A percentile compares a stretch with the other conserved stretches of the same genome.
Conservation (phyloP, 2,888 invertebrate species). For the Luffia ferchaultella region DNA sequence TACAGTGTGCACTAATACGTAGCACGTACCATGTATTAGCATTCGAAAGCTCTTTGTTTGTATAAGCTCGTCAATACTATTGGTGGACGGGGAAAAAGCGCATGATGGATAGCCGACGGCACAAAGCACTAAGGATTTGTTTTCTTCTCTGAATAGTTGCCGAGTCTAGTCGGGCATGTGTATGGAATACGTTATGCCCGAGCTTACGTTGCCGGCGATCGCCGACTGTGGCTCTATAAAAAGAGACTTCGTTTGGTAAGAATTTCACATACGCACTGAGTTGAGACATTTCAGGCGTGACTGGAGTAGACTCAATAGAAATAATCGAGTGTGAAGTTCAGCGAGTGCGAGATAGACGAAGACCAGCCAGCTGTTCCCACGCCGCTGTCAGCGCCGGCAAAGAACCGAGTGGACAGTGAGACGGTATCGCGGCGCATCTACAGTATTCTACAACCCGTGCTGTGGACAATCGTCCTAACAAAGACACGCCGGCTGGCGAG, state of each 20-base stretch:
- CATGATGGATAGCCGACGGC: slow-evolving; percentile 52
- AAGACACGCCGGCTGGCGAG: slow-evolving; percentile 44
- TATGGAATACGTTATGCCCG: slow-evolving; percentile 43
- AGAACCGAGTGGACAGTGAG: slow-evolving; percentile 24
- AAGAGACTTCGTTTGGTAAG: background rate
- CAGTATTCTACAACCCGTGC: slow-evolving; percentile 47
- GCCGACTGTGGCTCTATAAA: background rate
- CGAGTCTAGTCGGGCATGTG: slow-evolving; percentile 46
- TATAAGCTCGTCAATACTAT: slow-evolving; percentile 43
- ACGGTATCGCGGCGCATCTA: slow-evolving; percentile 57
- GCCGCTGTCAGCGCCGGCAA: slow-evolving; percentile 48
- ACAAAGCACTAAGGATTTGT: slow-evolving; percentile 53
- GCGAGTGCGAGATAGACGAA: background rate
- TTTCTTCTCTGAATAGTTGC: slow-evolving; percentile 54
- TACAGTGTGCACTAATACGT: slow-evolving; percentile 35
- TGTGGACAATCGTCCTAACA: slow-evolving; percentile 65
- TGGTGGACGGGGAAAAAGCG: slow-evolving; percentile 51
- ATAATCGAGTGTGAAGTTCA: background rate
- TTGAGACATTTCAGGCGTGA: background rate
- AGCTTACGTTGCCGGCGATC: slow-evolving; percentile 11
- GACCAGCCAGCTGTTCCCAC: slow-evolving; percentile 35
- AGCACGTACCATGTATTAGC: slow-evolving; percentile 56
- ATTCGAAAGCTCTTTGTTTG: slow-evolving; percentile 61
- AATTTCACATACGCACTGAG: background rate
- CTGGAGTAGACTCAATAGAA: background rate